Conservation (phyloP, 1,140 invertebrate genomes). For the Prorops nasuta region DNA sequence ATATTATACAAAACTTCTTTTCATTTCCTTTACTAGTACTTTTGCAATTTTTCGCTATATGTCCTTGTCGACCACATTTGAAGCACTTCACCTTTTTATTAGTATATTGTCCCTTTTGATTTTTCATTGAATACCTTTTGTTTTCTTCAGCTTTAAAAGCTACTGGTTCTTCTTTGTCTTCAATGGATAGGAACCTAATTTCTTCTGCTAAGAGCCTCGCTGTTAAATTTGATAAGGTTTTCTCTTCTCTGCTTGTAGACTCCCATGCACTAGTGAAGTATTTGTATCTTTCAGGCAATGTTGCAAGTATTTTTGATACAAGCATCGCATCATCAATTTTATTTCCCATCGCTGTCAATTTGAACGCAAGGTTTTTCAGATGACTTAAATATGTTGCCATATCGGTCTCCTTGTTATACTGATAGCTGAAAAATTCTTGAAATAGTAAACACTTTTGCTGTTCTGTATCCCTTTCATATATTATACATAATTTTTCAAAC, state of each 20-base stretch:
- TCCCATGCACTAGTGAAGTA: background rate
- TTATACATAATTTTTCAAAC: background rate
- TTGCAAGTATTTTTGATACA: background rate
- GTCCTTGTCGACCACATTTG: background rate
- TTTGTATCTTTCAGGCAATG: background rate
- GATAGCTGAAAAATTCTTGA: conserved; percentile 6
- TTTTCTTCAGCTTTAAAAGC: background rate
- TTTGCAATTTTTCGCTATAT: background rate
- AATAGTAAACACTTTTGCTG: conserved; percentile 3
- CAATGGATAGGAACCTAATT: background rate
- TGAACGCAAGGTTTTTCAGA: background rate
- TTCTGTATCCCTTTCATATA: conserved; percentile 4
- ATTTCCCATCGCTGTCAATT: background rate
- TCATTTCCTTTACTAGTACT: background rate
- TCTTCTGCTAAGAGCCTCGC: background rate
- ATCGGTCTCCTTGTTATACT: background rate
- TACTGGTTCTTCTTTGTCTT: background rate
- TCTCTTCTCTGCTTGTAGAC: background rate
- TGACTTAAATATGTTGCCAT: background rate
- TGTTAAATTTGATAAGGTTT: background rate
- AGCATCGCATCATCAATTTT: background rate
- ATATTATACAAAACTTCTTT: background rate
- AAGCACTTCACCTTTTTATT: background rate
- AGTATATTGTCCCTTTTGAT: background rate
- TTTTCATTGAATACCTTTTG: background rate